Conservation (phyloP, 2,888 invertebrate species). For the Diaprepes abbreviatus region DNA sequence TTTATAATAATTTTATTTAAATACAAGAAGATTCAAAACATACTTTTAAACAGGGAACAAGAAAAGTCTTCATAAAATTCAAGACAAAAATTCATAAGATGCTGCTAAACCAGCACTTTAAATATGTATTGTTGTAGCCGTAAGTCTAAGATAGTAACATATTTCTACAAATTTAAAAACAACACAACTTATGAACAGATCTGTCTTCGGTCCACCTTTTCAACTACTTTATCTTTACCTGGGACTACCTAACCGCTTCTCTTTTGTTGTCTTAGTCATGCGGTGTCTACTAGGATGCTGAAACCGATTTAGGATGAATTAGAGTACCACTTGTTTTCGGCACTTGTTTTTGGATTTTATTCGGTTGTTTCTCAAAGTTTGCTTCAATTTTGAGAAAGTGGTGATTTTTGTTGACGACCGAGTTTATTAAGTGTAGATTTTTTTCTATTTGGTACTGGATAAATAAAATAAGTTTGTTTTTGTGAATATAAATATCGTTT, state of each 20-base stretch:
- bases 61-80: too few relatives aligned
- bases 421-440: not conserved
- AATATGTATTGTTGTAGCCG: too few relatives aligned
- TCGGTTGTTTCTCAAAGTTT: not conserved
- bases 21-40: too few relatives aligned
- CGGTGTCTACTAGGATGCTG: conserved; percentile 9
- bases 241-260: conserved; percentile 14
- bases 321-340: conserved; percentile 3
- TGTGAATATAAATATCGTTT: too few relatives aligned
- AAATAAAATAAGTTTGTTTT: too few relatives aligned
- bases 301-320: not conserved
- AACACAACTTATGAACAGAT: not conserved
- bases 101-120: too few relatives aligned
- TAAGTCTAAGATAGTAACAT: not conserved
- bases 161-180: not conserved
- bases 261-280: conserved; percentile 28
- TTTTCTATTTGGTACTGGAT: too few relatives aligned
- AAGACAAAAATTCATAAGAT: too few relatives aligned
- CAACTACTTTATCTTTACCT: conserved; percentile 11
- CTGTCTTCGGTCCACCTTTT: conserved; percentile 11
- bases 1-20: too few relatives aligned
- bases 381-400: not conserved
- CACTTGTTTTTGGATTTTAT: conserved; percentile 12
- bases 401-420: not conserved
- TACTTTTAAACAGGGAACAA: too few relatives aligned